Base-by-base conservation (phyloP, 2,113 vertebrate species). In the Oxyruncus cristatus region DNA sequence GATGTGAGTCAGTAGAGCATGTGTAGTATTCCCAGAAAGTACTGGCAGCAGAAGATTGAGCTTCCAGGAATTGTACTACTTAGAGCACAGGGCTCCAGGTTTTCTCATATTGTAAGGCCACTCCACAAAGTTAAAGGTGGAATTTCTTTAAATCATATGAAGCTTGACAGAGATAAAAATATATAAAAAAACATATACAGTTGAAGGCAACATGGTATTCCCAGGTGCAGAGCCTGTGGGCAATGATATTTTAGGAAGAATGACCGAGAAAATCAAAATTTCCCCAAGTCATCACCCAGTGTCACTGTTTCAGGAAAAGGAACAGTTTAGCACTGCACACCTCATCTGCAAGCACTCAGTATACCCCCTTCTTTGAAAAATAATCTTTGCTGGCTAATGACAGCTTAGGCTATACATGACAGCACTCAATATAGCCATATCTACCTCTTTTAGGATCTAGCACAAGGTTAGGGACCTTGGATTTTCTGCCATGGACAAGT, bases 1-100 rank as follows among this genome's bases (percentile, higher is more conserved):
- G 8, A 61, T 83, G n/a, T 33, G 24, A 95, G 50, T 73, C 75
- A 87, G 66, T 61, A 68, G 44, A 59, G 8, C 52, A 37, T 44
- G 50, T 47, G 39, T 32, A 49, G 19, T 30, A 84, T 94, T 93
- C 44, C 75, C 90, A 95, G 85, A 90, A 96, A 84, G 27, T 67
- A 83, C 39, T 67, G 75, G 59, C 59, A 78, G 24, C 56, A 93
- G 62, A 46, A 89, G 63, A 77, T 17, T 7, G 2, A 15, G 19
- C n/a, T 96, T 96, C 79, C 72, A 78, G 88, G 75, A 96, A 93
- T 65, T 88, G 49, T 91, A 39, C 18, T 76, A 15, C 41, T 76
- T 66, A 82, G 32, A 81, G 56, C 39, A 84, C 5, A 32, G 27
- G 18, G 30, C 26, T 88, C 8, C 52, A 65, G 44, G n/a, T 37